Conservation (phyloP, 2,113 vertebrate genomes). For the Thinocorus orbignyianus region DNA sequence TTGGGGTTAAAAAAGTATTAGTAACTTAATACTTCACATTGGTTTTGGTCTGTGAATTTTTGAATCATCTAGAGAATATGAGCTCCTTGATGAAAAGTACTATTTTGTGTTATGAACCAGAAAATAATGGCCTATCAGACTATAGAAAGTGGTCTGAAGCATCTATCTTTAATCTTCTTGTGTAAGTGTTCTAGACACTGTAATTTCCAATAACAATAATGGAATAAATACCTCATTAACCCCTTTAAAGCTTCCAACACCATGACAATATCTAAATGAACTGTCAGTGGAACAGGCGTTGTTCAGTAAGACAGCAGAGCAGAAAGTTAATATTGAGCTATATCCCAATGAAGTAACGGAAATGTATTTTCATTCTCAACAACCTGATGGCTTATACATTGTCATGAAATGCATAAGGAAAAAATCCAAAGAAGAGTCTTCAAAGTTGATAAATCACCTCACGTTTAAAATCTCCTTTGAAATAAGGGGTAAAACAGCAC, state of each 20-base stretch:
- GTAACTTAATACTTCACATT: constrained; percentile 75
- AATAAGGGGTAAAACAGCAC: background rate
- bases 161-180: constrained; percentile 77
- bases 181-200: constrained; percentile 74
- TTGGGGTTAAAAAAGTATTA: constrained; percentile 55
- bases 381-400: background rate
- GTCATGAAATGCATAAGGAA: background rate
- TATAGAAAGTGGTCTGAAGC: constrained; percentile 73
- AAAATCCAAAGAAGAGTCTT: background rate
- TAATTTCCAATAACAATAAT: constrained; percentile 74
- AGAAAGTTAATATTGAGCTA: constrained; percentile 69
- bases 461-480: background rate
- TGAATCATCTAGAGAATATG: constrained; percentile 82
- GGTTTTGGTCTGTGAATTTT: constrained; percentile 80
- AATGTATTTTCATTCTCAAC: constrained; percentile 33
- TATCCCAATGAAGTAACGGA: constrained; percentile 26
- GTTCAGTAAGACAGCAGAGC: constrained; percentile 64
- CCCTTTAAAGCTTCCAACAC: constrained; percentile 65
- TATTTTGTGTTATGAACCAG: constrained; percentile 80
- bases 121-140: constrained; percentile 80
- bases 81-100: constrained; percentile 75
- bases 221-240: constrained; percentile 70
- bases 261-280: constrained; percentile 76
- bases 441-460: background rate
- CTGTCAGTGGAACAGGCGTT: constrained; percentile 63